phyloP scores from a whole-genome alignment of 2,797 vertebrate species.

The Pangasius sanitwongsei region DNA sequence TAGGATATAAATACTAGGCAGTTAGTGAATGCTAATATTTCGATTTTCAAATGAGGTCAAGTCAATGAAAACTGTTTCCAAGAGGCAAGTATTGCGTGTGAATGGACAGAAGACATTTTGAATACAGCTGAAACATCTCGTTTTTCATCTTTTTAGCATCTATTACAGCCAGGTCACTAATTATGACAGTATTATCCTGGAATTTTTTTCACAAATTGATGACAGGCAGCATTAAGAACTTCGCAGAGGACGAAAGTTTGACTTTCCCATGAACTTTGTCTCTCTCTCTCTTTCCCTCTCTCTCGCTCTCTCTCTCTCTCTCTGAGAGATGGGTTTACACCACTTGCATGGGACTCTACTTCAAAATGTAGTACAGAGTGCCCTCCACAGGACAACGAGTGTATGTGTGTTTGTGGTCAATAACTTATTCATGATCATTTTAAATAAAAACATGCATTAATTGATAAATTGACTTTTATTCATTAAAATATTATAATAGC shows the following conservation, averaged over 20 bases:
- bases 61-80: constrained; percentile 68
- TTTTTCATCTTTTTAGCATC: constrained; percentile 56
- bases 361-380: constrained; percentile 44
- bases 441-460: not conserved
- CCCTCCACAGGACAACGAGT: constrained; percentile 50
- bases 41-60: constrained; percentile 72
- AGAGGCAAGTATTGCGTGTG: constrained; percentile 66
- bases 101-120: constrained; percentile 71
- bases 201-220: constrained; percentile 44
- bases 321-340: constrained; percentile 14
- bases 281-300: not conserved
- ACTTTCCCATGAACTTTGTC: constrained; percentile 67
- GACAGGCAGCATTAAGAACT: constrained; percentile 22
- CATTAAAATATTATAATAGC: not conserved
- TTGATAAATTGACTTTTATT: not conserved
- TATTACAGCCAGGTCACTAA: constrained; percentile 54
- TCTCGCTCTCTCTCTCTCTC: not conserved
- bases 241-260: constrained; percentile 46
- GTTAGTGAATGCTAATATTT: constrained; percentile 74
- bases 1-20: constrained; percentile 56
- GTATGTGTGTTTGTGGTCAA: constrained; percentile 5
- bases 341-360: not conserved
- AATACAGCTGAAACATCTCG: constrained; percentile 64
- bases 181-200: constrained; percentile 54
- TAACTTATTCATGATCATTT: not conserved